Evolutionary conservation across 2,888 invertebrate genomes (phyloP), one percentile per base, ranked within the genome.

Genomic region (Drosophila diplacantha): DNA sequence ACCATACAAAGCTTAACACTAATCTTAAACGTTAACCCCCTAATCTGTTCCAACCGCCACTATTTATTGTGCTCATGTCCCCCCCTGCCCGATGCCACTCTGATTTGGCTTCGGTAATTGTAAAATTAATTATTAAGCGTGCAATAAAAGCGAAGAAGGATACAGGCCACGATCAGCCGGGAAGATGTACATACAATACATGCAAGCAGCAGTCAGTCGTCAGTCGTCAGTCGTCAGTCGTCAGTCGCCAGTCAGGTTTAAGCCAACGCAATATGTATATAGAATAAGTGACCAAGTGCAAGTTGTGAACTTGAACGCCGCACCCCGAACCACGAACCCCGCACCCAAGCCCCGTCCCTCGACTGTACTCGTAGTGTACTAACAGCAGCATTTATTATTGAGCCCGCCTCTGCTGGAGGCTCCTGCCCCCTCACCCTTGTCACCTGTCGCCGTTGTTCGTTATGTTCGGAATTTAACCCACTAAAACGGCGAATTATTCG

Each of bases 91-190:
- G 24, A 12, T 32, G n/a, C 50, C 47, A 31, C 26, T 41, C 31
- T 51, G 34, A 38, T 54, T 54, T 62, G 32, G 47, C 47, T 58
- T 64, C 61, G 56, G 55, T 73, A 76, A 69, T 73, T 76, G 68
- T 79, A 79, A 75, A 71, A 63, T 67, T 74, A 70, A 74, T 76
- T 43, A 70, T 70, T 81, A 79, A 79, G 72, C 69, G 80, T 79
- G 82, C 78, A 79, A 79, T 79, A 74, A 60, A 60, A 26, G 60
- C 8, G 69, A 38, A 29, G 58, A 37, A 62, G 39, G 55, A 35
- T 56, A 32, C 37, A 34, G 18, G n/a, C 31, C 38, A 37, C 35
- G 51, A 31, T 18, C 51, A 34, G 24, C 59, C 24, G 59, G 26
- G 18, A 44, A 22, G 44, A 34, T 64, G 63, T 63, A 62, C 34